A percentile compares a stretch with the other conserved stretches of the same genome.
Conservation (phyloP, 2,888 invertebrate genomes). For the Isoperla grammatica region DNA sequence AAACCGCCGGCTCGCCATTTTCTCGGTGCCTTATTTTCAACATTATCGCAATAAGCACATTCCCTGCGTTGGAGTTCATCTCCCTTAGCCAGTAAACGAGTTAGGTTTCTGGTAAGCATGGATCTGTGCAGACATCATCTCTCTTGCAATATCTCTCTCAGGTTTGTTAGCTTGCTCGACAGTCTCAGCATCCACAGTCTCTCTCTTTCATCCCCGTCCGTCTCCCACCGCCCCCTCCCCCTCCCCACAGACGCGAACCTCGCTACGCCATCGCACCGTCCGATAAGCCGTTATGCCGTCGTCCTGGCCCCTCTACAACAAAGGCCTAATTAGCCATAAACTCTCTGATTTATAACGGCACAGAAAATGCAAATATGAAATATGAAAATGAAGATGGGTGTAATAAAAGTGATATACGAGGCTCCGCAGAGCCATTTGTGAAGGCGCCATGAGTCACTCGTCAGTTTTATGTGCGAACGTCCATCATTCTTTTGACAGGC, state of each 20-base stretch:
- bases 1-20: conserved; percentile 26
- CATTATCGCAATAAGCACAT: conserved; percentile 29
- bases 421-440: conserved; percentile 49
- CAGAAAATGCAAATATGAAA: conserved; percentile 56
- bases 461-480: conserved; percentile 39
- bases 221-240: conserved; percentile 18
- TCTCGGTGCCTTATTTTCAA: conserved; percentile 26
- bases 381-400: conserved; percentile 61
- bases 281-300: conserved; percentile 48
- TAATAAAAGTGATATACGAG: conserved; percentile 50
- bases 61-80: conserved; percentile 18
- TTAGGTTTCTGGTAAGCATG: conserved; percentile 16
- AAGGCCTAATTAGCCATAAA: conserved; percentile 59
- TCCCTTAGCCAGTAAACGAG: conserved; percentile 19
- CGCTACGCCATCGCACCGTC: conserved; percentile 37
- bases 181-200: conserved; percentile 26
- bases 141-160: conserved; percentile 17
- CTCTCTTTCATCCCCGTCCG: conserved; percentile 25
- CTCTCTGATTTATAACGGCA: conserved; percentile 58
- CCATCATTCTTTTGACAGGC: conserved; percentile 45
- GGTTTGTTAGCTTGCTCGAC: conserved; percentile 2
- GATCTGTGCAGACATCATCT: conserved; percentile 1
- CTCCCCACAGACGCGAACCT: conserved; percentile 18
- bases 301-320: conserved; percentile 40
- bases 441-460: conserved; percentile 41